Conservation (phyloP, 2,797 vertebrate genomes). For the Cirrhinus molitorella region DNA sequence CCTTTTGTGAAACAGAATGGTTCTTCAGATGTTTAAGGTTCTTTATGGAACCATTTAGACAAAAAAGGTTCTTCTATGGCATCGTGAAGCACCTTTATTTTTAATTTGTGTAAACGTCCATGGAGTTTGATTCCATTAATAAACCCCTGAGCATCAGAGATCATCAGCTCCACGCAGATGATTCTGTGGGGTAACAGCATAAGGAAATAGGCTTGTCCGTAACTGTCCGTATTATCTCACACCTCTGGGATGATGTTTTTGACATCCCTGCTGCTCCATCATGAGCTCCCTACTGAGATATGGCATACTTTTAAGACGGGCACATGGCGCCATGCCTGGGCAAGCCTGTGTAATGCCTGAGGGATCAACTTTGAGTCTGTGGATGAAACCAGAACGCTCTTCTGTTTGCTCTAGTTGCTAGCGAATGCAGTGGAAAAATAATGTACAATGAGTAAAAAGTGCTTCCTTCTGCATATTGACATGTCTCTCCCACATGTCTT, state of each 20-base stretch:
- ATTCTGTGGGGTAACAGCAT: slow-evolving; percentile 54
- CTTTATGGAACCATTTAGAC: too few relatives aligned
- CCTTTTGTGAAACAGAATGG: too few relatives aligned
- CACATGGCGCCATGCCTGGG: slow-evolving; percentile 37
- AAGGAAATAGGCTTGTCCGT: slow-evolving; percentile 60
- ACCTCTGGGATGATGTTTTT: slow-evolving; percentile 55
- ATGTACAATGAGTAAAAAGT: slow-evolving; percentile 1
- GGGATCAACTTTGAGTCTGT: slow-evolving; percentile 39
- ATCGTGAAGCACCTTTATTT: too few relatives aligned
- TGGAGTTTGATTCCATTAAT: slow-evolving; percentile 2
- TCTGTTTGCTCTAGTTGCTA: slow-evolving; percentile 49
- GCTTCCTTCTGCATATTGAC: slow-evolving; percentile 35
- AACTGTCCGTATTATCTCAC: slow-evolving; percentile 62
- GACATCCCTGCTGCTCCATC: slow-evolving; percentile 54
- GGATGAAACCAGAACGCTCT: slow-evolving; percentile 18
- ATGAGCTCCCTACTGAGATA: slow-evolving; percentile 45
- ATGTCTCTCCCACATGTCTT: slow-evolving; percentile 45
- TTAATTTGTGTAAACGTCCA: too few relatives aligned
- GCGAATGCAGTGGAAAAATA: slow-evolving; percentile 32
- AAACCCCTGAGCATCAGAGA: not conserved
- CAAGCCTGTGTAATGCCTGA: slow-evolving; percentile 41
- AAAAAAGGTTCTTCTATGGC: too few relatives aligned
- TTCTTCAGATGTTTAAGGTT: too few relatives aligned
- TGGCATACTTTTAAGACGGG: slow-evolving; percentile 51
- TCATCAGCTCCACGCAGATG: slow-evolving; percentile 16